Base-by-base conservation (phyloP, 2,888 invertebrate genomes). In the Steinernema scapterisci region DNA sequence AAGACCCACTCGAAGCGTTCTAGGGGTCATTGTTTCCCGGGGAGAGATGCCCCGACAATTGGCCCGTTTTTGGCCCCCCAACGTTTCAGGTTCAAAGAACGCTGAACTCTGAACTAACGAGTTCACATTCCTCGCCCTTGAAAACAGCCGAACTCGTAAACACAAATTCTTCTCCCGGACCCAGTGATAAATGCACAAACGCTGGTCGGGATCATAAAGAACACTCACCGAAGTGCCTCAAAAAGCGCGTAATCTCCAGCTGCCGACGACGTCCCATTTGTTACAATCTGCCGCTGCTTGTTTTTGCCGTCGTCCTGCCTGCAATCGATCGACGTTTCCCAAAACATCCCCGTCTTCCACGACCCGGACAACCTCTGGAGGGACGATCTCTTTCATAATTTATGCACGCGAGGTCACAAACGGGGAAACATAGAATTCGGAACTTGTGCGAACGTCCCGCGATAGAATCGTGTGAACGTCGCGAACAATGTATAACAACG, bases 221-320 rank as follows among this genome's bases (percentile, higher is more conserved):
- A 31, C 63, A 63, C 63, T 63, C 63, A 63, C 63, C 63, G 19
- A 63, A 63, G 16, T 27, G 63, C 63, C 38, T 27, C 63, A 63
- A 13, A 25, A 63, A 63, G 27, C 63, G 63, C 31, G 63, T 63
- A 31, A 63, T 11, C 63, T 63, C 63, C 16, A 63, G 13, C 19
- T 48, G 63, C 63, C 6, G 31, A 31, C 54, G 48, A 19, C n/a
- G 54, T 23, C 63, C 63, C 63, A 63, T 63, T 25, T 16, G 63
- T 63, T 25, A 63, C 27, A 1, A 16, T 31, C 31, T 2, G 16
- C 23, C 54, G 16, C 48, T 48, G 23, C 54, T 54, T 2, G 21
- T 54, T 48, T 5, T 48, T 25, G 21, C 54, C 54, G 54, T 48
- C 48, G 48, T 25, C 54, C 23, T 21, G 21, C 54, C 19, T 54